These are phyloP conservation scores for Frieseomelitta varia DNA, from an alignment of 1,140 invertebrate species.

Conservation along the genomic window DNA sequence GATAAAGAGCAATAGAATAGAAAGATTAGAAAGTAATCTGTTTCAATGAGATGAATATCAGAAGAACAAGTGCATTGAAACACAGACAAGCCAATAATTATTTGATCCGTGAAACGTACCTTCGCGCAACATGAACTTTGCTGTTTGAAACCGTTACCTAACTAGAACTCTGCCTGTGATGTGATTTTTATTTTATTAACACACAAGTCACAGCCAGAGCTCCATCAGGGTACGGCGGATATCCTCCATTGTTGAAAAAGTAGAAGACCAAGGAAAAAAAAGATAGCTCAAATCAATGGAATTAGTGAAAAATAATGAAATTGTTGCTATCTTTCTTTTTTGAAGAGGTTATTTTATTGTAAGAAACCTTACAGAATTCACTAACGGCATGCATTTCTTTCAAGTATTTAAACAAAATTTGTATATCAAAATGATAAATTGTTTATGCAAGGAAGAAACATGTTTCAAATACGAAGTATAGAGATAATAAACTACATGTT, in stretches of 20 bases:
- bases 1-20: not conserved
- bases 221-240: slow-evolving; percentile 85
- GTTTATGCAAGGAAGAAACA: slow-evolving; percentile 22
- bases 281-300: slow-evolving; percentile 25
- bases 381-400: slow-evolving; percentile 46
- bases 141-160: slow-evolving; percentile 83
- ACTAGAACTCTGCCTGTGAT: slow-evolving; percentile 97
- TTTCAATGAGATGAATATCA: not conserved
- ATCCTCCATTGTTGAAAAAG: slow-evolving; percentile 58
- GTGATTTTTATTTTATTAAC: slow-evolving; percentile 84
- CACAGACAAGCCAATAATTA: slow-evolving; percentile 39
- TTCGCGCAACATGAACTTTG: slow-evolving; percentile 58
- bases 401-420: slow-evolving; percentile 7
- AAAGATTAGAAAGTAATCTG: not conserved
- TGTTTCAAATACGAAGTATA: slow-evolving; percentile 18
- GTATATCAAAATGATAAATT: not conserved
- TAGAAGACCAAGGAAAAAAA: slow-evolving; percentile 43
- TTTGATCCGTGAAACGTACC: slow-evolving; percentile 59
- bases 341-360: not conserved
- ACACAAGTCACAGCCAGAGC: slow-evolving; percentile 91
- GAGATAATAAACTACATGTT: not conserved
- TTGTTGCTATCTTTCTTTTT: slow-evolving; percentile 30
- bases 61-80: not conserved
- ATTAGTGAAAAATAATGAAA: not conserved
- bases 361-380: slow-evolving; percentile 18